Evolutionary conservation across 2,113 vertebrate species (phyloP), one percentile per base, ranked within the genome.

Genomic region (Xyliphius kryptos): DNA sequence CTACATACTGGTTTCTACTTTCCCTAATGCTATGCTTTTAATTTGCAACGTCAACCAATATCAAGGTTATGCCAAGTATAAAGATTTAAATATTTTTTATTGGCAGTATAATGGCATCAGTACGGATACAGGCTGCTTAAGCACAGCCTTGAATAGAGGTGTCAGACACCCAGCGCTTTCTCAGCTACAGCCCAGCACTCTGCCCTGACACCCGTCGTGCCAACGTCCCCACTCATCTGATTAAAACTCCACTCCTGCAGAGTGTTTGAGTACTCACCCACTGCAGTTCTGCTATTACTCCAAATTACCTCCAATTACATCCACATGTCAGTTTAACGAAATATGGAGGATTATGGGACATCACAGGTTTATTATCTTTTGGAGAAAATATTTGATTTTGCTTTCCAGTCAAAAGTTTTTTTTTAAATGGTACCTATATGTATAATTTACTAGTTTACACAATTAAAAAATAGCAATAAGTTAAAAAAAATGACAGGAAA

Each of bases 1-100:
- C 40, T 41, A 6, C 43, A 46, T 13, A n/a, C 14, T 41, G 56
- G 3, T 26, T 77, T 82, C 79, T 83, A 80, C 80, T 71, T 70
- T 79, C 75, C 69, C 68, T 71, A 87, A 82, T 81, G 84, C 83
- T 83, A 80, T 82, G 81, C 74, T 32, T 32, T 32, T 32, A 32
- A 79, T 81, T 82, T 65, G 74, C 79, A 75, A 80, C 79, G 83
- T 83, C 87, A 87, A 85, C 84, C 87, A 83, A 85, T 86, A 86
- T 86, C 84, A 87, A 85, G 85, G 81, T 87, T 87, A 85, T 82
- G 83, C 83, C 86, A 85, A 86, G 87, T 85, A 81, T 75, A 58
- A 82, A 85, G 80, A 67, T 80, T 78, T 83, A 68, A 77, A 80
- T 79, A 80, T 81, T 74, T 81, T 67, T 44, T 50, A 69, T 74